Evolutionary conservation across 1,140 invertebrate species (phyloP).

Genomic region (Riptortus pedestris): DNA sequence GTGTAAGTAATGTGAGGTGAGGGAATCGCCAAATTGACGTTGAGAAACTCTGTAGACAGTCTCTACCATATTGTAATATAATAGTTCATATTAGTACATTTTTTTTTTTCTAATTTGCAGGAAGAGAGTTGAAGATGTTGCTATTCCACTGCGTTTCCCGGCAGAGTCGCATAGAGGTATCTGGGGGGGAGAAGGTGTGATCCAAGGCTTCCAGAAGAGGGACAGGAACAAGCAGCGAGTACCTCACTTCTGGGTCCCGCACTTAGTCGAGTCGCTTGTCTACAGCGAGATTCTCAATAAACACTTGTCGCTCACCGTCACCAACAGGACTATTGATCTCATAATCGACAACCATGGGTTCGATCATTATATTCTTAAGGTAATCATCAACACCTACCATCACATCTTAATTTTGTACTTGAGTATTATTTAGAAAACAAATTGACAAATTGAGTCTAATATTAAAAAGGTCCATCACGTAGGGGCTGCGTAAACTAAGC

Average conservation of each 20-base stretch:
- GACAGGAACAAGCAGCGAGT: conserved; percentile 46
- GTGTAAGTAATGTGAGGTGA: too few relatives aligned
- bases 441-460: too few relatives aligned
- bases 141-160: conserved; percentile 67
- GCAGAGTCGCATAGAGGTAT: conserved; percentile 73
- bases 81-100: neutral
- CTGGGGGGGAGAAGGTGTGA: conserved; percentile 92
- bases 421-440: too few relatives aligned
- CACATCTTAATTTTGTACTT: neutral
- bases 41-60: too few relatives aligned
- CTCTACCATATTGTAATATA: too few relatives aligned
- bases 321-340: conserved; percentile 63
- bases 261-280: conserved; percentile 63
- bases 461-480: too few relatives aligned
- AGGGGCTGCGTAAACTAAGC: too few relatives aligned
- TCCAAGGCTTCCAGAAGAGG: conserved; percentile 77
- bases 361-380: conserved; percentile 87
- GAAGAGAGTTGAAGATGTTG: conserved; percentile 58
- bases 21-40: too few relatives aligned
- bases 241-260: conserved; percentile 79
- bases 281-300: conserved; percentile 89
- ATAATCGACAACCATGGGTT: conserved; percentile 88
- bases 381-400: too few relatives aligned
- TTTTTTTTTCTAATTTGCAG: conserved; percentile 37
- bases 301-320: conserved; percentile 69